phyloP scores from a whole-genome alignment of 1,140 invertebrate species.

The Leptopilina clavipes region DNA sequence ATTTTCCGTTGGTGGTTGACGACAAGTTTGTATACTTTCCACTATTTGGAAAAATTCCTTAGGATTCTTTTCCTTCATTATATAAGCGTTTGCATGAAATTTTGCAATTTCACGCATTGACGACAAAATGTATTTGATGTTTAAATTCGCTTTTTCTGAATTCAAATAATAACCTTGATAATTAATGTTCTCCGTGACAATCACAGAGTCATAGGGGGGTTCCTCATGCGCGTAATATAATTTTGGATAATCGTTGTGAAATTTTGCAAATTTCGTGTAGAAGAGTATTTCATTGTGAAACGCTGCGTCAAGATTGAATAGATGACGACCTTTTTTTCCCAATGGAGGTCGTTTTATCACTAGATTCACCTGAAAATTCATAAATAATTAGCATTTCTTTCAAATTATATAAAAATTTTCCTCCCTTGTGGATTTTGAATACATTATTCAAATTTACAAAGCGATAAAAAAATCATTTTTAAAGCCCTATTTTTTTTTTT shows the following conservation, averaged over 20 bases:
- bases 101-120: conserved; percentile 48
- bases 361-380: neutral
- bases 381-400: neutral
- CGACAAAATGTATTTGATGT: conserved; percentile 44
- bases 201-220: conserved; percentile 32
- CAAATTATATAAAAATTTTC: too few relatives aligned
- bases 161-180: conserved; percentile 37
- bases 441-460: too few relatives aligned
- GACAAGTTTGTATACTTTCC: conserved; percentile 20
- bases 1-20: neutral
- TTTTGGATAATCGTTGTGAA: conserved; percentile 40
- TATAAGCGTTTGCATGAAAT: conserved; percentile 50
- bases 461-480: too few relatives aligned
- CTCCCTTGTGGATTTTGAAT: too few relatives aligned
- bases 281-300: conserved; percentile 53
- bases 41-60: conserved; percentile 44
- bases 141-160: conserved; percentile 28
- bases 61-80: conserved; percentile 40
- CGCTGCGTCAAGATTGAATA: conserved; percentile 23
- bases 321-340: neutral
- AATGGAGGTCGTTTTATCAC: neutral
- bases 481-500: too few relatives aligned
- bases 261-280: conserved; percentile 43
- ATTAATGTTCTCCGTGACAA: conserved; percentile 47
- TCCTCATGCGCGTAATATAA: conserved; percentile 33